Evolutionary conservation across 2,797 vertebrate species (phyloP).

Genomic region (Chelonia mydas): DNA sequence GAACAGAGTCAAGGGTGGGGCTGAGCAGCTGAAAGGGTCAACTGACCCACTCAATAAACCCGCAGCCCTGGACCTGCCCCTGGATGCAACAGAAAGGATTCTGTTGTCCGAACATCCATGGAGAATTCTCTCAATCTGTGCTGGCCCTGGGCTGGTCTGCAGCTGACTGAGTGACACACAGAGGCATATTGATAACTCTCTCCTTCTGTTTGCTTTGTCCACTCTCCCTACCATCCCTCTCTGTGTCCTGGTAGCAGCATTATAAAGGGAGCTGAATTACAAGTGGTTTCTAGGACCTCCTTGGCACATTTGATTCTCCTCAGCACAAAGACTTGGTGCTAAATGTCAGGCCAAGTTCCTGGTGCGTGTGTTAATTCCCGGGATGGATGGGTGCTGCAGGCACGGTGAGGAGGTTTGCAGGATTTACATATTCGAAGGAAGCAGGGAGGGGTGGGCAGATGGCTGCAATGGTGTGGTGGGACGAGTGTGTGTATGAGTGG

Average conservation of each 20-base stretch:
- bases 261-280: neutral
- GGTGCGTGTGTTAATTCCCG: slow-evolving; percentile 44
- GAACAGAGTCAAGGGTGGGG: slow-evolving; percentile 42
- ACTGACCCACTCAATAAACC: neutral
- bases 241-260: neutral
- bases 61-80: neutral
- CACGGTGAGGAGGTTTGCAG: slow-evolving; percentile 63
- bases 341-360: neutral
- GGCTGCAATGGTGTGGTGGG: neutral
- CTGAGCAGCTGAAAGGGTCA: slow-evolving; percentile 30
- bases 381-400: slow-evolving; percentile 27
- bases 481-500: neutral
- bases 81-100: neutral
- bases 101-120: neutral
- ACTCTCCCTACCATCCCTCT: neutral
- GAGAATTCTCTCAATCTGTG: neutral
- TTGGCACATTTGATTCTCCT: neutral
- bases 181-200: rapidly evolving
- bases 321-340: neutral
- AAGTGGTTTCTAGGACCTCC: neutral
- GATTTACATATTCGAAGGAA: neutral
- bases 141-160: neutral
- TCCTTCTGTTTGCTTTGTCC: neutral
- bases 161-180: neutral
- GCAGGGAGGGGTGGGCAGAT: neutral